Conservation (phyloP, 2,888 invertebrate species). For the Zygaena filipendulae region DNA sequence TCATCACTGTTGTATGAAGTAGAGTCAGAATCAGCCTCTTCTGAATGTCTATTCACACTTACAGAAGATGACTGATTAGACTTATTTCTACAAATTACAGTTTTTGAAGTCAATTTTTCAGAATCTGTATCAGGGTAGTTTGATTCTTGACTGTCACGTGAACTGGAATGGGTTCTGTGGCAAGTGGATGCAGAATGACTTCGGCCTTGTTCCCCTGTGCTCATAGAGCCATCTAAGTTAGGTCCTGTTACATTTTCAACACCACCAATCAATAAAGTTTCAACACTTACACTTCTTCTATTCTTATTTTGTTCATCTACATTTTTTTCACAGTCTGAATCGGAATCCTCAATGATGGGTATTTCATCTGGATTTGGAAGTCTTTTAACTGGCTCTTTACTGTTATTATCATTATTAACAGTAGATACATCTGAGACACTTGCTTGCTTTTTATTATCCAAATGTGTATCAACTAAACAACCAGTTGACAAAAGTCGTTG, state of each 20-base stretch:
- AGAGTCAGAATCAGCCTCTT: conserved; percentile 46
- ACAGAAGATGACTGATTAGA: too few relatives aligned
- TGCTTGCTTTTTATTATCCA: conserved; percentile 19
- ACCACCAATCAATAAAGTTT: conserved; percentile 36
- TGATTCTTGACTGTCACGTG: conserved; percentile 41
- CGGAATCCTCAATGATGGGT: conserved; percentile 36
- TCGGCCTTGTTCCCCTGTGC: conserved; percentile 27
- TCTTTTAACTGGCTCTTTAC: conserved; percentile 21
- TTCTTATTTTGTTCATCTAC: conserved; percentile 18
- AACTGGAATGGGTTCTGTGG: conserved; percentile 36
- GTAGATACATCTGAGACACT: conserved; percentile 11
- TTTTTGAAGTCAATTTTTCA: conserved; percentile 23
- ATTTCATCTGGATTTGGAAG: conserved; percentile 55
- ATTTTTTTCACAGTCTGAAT: conserved; percentile 26
- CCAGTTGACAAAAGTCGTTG: conserved; percentile 46
- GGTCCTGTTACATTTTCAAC: conserved; percentile 23
- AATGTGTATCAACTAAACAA: conserved; percentile 50
- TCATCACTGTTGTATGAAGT: conserved; percentile 50
- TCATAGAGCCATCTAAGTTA: conserved; percentile 26
- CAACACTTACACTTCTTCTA: conserved; percentile 40
- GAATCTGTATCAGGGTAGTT: conserved; percentile 42
- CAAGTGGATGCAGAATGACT: conserved; percentile 34
- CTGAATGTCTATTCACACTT: conserved; percentile 20
- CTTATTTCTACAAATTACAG: too few relatives aligned
- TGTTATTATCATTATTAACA: conserved; percentile 6